Evolutionary conservation across 2,113 vertebrate genomes (phyloP), one percentile per base, ranked within the genome.

Genomic region (Stegastes partitus): DNA sequence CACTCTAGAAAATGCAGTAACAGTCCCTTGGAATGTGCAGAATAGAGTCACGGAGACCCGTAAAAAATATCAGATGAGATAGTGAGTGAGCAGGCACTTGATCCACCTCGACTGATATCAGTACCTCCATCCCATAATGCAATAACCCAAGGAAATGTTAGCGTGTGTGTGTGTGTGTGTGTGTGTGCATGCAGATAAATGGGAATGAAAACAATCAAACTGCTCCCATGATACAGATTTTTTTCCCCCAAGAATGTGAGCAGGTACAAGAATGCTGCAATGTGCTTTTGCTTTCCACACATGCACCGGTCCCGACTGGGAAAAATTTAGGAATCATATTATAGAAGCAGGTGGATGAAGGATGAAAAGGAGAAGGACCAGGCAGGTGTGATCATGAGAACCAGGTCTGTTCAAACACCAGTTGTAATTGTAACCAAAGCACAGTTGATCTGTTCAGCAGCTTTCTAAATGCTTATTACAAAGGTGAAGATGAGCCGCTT

Each of bases 401-500:
- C 61, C 42, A 59, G 12, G 26, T 49, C 21, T 51, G 16, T 45
- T 74, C 57, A 50, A 45, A 68, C 44, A 54, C 6, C 16, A 65
- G 25, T 4, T 49, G 19, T 5, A 58, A 44, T 51, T 72, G 4
- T 9, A 22, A 77, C 16, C 23, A 8, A 65, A 47, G 19, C 50
- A 1, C 44, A 7, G 26, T 51, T 22, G 61, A 67, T 28, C 12
- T 15, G 14, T 42, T 65, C 4, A 61, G 55, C 44, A 66, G 50
- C 67, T 66, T 49, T 73, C 15, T 49, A 3, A 77, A 56, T 65
- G 62, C 23, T 70, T 69, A 65, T 55, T 75, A 25, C 12, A 61
- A 56, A 72, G 2, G 16, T 79, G 72, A 9, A 7, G 62, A 75
- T 55, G 19, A 65, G 66, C 62, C n/a, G 56, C 45, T 75, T 71